phyloP scores from a whole-genome alignment of 2,113 vertebrate species.

The Prunella himalayana region DNA sequence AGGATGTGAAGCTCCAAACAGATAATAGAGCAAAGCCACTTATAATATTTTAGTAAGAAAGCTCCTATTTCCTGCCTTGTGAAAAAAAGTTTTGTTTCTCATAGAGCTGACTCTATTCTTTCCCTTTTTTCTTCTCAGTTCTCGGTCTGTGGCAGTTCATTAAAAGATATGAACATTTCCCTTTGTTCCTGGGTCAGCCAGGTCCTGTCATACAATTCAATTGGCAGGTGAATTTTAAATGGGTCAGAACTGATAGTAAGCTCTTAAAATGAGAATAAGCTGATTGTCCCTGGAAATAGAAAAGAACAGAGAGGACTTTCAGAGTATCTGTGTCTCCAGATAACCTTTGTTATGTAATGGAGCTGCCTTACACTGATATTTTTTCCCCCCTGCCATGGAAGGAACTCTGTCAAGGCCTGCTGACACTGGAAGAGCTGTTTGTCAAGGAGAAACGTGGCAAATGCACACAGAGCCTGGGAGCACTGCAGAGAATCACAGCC shows the following conservation, averaged over 20 bases:
- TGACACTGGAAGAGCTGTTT: background rate
- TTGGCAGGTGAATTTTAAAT: conserved; percentile 41
- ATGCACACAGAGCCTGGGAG: background rate
- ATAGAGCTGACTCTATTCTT: background rate
- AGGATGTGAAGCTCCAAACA: background rate
- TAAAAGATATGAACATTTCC: background rate
- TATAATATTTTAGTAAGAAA: background rate
- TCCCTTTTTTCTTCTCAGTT: background rate
- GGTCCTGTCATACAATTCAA: background rate
- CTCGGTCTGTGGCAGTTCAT: background rate
- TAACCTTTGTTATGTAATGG: conserved; percentile 45
- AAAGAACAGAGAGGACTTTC: conserved; percentile 19
- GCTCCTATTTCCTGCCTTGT: background rate
- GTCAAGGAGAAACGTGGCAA: background rate
- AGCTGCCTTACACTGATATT: background rate
- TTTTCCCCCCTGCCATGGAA: background rate
- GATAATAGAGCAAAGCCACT: background rate
- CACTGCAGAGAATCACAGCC: background rate
- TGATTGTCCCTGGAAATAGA: conserved; percentile 25
- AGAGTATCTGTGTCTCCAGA: background rate
- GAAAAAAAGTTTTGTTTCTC: background rate
- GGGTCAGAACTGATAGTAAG: conserved; percentile 27
- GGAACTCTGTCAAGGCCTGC: background rate
- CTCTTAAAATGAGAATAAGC: conserved; percentile 42
- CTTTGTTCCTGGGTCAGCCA: conserved; percentile 4